Evolutionary conservation across 2,888 invertebrate genomes (phyloP), one percentile per base, ranked within the genome.

Genomic region (Clivina fossor): DNA sequence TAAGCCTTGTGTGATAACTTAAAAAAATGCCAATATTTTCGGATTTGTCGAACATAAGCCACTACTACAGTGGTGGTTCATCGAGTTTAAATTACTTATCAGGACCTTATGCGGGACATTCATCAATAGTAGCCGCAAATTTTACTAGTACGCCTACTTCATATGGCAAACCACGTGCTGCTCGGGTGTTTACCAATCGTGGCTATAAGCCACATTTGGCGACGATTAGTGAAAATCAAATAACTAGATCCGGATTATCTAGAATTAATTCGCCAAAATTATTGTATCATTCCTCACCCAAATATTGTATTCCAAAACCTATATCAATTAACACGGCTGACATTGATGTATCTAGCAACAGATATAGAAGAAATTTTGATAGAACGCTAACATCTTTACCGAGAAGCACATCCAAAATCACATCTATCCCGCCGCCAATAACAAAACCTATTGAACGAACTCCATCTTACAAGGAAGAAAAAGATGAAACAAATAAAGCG

Each of bases 321-420:
- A 83, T 86, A 44, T 81, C 84, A 62, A 88, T 90, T 60, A 89
- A 90, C 70, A 90, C 91, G 2, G 88, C 89, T 22, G 89, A 90
- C 68, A 92, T 92, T 62, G 91, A 92, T 70, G 90, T 92, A 0
- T 87, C 89, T 1, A 81, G 81, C 59, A 80, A 85, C 59, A 80
- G 78, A 64, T 86, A 84, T 66, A 73, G 75, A 30, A 68, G 46
- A 28, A 71, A 69, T 56, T 69, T 65, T 56, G 68, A 75, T 61
- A 72, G 74, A 70, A 59, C 65, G 57, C 55, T 56, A 26, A 56
- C 62, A 22, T 64, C 58, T 68, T 61, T 63, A 32, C 38, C 62
- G 40, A 40, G 56, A 62, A 56, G 44, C 18, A 58, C 50, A 40
- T 30, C 56, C 37, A 22, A 57, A 47, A 68, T 68, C 0, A 64